These are phyloP conservation scores for Daubentonia madagascariensis DNA, from an alignment of 2,113 vertebrate species.

Conservation along the genomic window DNA sequence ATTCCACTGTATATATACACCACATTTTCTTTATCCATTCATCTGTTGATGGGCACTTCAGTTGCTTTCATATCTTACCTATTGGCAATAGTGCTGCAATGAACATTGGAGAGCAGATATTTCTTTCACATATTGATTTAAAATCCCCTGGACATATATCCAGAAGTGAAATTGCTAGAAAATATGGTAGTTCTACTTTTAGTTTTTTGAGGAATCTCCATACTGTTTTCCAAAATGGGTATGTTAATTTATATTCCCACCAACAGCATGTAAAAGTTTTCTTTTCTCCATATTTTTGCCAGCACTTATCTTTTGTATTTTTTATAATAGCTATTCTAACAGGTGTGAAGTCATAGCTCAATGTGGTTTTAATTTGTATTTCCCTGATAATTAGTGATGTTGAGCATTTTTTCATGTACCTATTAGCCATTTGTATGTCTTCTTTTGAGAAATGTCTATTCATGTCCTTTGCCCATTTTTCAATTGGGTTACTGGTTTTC, in stretches of 20 bases:
- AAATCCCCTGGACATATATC: background rate
- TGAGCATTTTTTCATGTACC: background rate
- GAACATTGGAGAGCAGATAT: background rate
- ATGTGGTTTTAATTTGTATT: background rate
- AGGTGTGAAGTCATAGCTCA: background rate
- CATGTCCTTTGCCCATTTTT: background rate
- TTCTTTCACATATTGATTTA: background rate
- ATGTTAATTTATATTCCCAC: background rate
- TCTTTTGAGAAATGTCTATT: background rate
- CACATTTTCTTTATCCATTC: background rate
- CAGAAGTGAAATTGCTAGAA: background rate
- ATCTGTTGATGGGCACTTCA: background rate
- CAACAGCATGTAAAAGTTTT: background rate
- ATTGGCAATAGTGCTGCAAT: background rate
- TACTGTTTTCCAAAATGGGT: background rate
- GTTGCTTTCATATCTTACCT: background rate
- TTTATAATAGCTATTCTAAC: background rate
- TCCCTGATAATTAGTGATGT: background rate
- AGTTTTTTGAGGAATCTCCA: background rate
- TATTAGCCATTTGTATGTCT: background rate
- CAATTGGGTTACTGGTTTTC: background rate
- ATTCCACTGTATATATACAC: background rate
- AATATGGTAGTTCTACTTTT: background rate
- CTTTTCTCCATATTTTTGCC: background rate
- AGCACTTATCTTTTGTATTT: background rate